Evolutionary conservation across 1,140 invertebrate genomes (phyloP).

Genomic region (Amyelois transitella): DNA sequence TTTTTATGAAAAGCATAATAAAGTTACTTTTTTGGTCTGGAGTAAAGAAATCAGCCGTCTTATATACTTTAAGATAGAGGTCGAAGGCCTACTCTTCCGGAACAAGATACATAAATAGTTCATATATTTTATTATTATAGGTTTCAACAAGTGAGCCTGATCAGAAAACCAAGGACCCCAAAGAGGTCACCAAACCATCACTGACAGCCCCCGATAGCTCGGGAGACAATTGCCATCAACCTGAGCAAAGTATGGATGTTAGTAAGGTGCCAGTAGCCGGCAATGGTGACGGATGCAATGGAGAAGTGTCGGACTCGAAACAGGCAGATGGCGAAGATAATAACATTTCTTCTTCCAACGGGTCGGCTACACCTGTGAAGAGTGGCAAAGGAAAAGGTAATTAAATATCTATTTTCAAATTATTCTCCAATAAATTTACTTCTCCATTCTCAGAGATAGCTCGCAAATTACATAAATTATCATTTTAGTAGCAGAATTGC

Average conservation of each 20-base stretch:
- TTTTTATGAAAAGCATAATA: too few relatives aligned
- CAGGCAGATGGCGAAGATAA: conserved; percentile 74
- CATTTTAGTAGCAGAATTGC: too few relatives aligned
- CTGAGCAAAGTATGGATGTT: conserved; percentile 71
- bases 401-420: not conserved
- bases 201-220: conserved; percentile 76
- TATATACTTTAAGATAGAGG: too few relatives aligned
- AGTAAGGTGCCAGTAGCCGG: conserved; percentile 27
- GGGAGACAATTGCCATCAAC: conserved; percentile 70
- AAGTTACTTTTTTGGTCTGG: too few relatives aligned
- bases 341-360: conserved; percentile 64
- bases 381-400: conserved; percentile 40
- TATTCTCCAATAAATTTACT: too few relatives aligned
- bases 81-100: too few relatives aligned
- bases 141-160: conserved; percentile 75
- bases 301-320: conserved; percentile 72
- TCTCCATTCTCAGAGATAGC: too few relatives aligned
- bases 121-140: too few relatives aligned
- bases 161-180: conserved; percentile 26
- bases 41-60: too few relatives aligned
- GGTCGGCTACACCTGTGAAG: conserved; percentile 48
- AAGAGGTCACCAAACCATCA: conserved; percentile 50
- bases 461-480: too few relatives aligned
- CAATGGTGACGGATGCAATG: conserved; percentile 64
- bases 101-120: too few relatives aligned